These are phyloP conservation scores for Salvelinus fontinalis DNA, from an alignment of 2,113 vertebrate genomes.

Conservation along the genomic window DNA sequence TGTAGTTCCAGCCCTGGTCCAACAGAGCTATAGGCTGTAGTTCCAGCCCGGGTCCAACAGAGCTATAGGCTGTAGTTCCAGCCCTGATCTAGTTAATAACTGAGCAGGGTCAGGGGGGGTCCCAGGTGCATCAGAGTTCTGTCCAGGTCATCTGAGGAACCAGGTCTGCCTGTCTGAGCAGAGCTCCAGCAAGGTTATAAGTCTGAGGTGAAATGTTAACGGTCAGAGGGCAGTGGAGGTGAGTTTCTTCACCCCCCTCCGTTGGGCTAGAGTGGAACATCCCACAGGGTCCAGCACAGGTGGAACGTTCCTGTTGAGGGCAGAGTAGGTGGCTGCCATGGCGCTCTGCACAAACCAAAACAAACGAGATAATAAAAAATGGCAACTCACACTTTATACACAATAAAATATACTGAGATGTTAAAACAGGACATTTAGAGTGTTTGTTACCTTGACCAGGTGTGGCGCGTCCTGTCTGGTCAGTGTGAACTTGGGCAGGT, in stretches of 20 bases:
- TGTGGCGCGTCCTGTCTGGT: slow-evolving; percentile 76
- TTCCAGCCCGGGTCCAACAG: neutral
- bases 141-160: neutral
- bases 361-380: too few relatives aligned
- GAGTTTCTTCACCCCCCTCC: slow-evolving; percentile 90
- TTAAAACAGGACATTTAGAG: neutral
- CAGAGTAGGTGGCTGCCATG: slow-evolving; percentile 90
- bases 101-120: neutral
- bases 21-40: too few relatives aligned
- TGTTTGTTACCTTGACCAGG: slow-evolving; percentile 72
- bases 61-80: neutral
- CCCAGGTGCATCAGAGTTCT: neutral
- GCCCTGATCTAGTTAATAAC: too few relatives aligned
- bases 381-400: neutral
- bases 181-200: slow-evolving; percentile 5
- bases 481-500: slow-evolving; percentile 75
- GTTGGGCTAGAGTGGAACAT: slow-evolving; percentile 87
- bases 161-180: neutral
- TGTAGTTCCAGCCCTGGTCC: neutral
- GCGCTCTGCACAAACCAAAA: slow-evolving; percentile 74
- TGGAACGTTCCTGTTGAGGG: slow-evolving; percentile 83
- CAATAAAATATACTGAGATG: neutral
- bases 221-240: slow-evolving; percentile 87
- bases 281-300: slow-evolving; percentile 88
- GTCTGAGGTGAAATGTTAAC: slow-evolving; percentile 24